Evolutionary conservation across 2,888 invertebrate species (phyloP), one percentile per base, ranked within the genome.

Genomic region (Eupithecia insigniata): DNA sequence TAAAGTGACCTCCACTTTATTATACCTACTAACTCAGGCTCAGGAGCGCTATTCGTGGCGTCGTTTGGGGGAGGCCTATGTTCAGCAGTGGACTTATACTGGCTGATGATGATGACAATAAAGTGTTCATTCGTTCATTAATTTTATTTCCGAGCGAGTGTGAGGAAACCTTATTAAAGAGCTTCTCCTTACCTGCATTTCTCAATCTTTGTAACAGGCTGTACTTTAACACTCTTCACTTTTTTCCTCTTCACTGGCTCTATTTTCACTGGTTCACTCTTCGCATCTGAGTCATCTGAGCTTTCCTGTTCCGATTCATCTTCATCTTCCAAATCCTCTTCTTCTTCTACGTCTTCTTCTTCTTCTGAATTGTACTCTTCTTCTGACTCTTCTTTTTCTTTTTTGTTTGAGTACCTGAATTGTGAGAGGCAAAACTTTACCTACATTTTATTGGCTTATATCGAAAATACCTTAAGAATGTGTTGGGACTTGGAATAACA

Each of bases 241-340:
- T 30, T 60, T 28, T 60, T 8, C 30, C 18, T 60, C 61, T 62
- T 62, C 22, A 34, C 14, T 64, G 10, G n/a, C 36, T n/a, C 36
- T 18, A 1, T 18, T 7, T 28, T 60, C 26, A 34, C 22, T 34
- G 64, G 36, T 16, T 64, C 64, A 26, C 64, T 64, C 26, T 36
- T 39, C 22, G 30, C 8, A 60, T 64, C 64, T 14, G 64, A 64
- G 12, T 32, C 61, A 30, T 64, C 64, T 1, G 64, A 64, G 64
- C 60, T 60, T 30, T 39, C 34, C 22, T 62, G 36, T 64, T 39
- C 64, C 1, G 34, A 34, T 22, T 64, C 64, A 36, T 39, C 64
- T 39, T 64, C 64, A 0, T 64, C 64, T 64, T 64, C 62, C 10
- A 34, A 36, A 62, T 32, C 62, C 14, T 62, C 36, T 62, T 34